phyloP scores from a whole-genome alignment of 2,797 vertebrate genomes.

The Xenops minutus region DNA sequence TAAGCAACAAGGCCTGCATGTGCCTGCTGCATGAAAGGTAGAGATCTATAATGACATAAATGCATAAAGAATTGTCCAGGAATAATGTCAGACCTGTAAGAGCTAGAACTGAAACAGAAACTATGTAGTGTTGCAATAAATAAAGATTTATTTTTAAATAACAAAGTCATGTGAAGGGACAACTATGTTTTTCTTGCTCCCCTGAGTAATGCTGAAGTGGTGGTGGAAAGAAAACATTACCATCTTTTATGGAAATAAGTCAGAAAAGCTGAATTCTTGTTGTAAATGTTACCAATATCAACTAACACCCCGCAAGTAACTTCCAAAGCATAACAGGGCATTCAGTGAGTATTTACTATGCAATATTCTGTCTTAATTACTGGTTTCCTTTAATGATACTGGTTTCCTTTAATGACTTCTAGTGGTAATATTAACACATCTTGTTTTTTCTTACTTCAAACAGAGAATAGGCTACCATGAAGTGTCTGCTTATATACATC shows the following conservation, averaged over 20 bases:
- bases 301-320: not conserved
- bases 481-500: not conserved
- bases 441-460: not conserved
- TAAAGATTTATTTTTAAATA: not conserved
- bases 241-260: not conserved
- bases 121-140: not conserved
- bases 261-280: not conserved
- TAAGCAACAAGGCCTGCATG: not conserved
- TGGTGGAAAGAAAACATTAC: not conserved
- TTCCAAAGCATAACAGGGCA: not conserved
- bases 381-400: not conserved
- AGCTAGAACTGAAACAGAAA: not conserved
- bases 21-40: not conserved
- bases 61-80: not conserved
- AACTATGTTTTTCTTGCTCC: not conserved
- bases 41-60: not conserved
- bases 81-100: not conserved
- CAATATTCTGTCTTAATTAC: not conserved
- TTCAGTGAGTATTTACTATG: not conserved
- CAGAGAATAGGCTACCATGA: not conserved
- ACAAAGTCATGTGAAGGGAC: not conserved
- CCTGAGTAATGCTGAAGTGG: not conserved
- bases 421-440: not conserved
- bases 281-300: not conserved
- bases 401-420: not conserved